These are phyloP conservation scores for Paracanthobrama guichenoti DNA, from an alignment of 2,113 vertebrate species.

Conservation along the genomic window DNA sequence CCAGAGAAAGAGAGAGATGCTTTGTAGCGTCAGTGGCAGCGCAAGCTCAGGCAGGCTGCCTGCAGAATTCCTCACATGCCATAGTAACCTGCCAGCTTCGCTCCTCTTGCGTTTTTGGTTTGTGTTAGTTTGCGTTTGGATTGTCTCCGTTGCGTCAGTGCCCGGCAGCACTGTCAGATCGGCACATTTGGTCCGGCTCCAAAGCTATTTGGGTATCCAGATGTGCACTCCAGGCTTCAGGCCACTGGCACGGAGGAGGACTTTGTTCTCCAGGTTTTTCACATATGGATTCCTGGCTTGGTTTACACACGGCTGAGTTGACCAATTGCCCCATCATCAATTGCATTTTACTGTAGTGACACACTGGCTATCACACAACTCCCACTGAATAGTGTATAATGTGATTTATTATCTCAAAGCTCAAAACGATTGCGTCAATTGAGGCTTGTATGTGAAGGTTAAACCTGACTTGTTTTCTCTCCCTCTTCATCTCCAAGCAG, in stretches of 20 bases:
- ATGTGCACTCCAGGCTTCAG: conserved; percentile 26
- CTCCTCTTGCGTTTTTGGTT: conserved; percentile 58
- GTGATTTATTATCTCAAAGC: not conserved
- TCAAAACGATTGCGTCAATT: not conserved
- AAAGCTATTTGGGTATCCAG: conserved; percentile 19
- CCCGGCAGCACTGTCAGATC: not conserved
- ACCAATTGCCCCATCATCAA: not conserved
- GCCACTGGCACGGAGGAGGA: not conserved
- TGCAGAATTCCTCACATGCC: conserved; percentile 77
- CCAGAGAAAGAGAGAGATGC: conserved; percentile 50
- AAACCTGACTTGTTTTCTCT: not conserved
- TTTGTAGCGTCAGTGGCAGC: conserved; percentile 27
- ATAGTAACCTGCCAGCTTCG: conserved; percentile 76
- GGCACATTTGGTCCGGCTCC: not conserved
- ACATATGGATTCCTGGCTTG: conserved; percentile 6
- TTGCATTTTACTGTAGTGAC: not conserved
- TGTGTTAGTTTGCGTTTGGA: conserved; percentile 37
- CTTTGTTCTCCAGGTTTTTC: conserved; percentile 35
- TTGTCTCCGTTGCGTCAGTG: conserved; percentile 25
- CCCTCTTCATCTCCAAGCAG: conserved; percentile 60
- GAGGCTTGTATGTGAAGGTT: not conserved
- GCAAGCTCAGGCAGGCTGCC: conserved; percentile 75
- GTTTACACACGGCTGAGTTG: not conserved
- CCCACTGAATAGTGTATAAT: not conserved
- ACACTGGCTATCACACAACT: not conserved